Evolutionary conservation across 2,888 invertebrate species (phyloP), one percentile per base, ranked within the genome.

Genomic region (Drosophila mimetica): DNA sequence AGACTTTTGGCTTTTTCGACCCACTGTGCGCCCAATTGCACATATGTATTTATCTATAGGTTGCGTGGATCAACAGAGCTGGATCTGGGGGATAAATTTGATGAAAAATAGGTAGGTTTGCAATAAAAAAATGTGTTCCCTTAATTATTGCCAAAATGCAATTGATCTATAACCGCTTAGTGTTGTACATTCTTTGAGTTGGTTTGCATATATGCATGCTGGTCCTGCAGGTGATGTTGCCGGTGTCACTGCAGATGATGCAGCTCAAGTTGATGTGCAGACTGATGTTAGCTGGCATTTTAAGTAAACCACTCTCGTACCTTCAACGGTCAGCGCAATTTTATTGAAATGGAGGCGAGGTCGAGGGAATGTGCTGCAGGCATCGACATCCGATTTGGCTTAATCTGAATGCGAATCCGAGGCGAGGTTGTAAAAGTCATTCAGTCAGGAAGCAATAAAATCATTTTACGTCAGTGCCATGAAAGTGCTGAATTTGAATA

Each of bases 401-500:
- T 81, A 84, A 82, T 82, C 85, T 72, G 59, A 85, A 81, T 80
- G 76, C 71, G 73, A 64, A 52, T 53, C 54, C 50, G 61, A 81
- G 75, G 72, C 79, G 78, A 78, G 76, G 80, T 84, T 84, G 81
- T 84, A 81, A 81, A 81, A 81, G 81, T 81, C 85, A 81, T 81
- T 81, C 81, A 81, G 84, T 84, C 81, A 81, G 84, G 84, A 84
- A 83, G 84, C 81, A 84, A 84, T 84, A 84, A 84, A 84, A 86
- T 86, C 77, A 86, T 84, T 84, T 84, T 84, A 84, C 86, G 84
- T 81, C 84, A 84, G 74, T 86, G 84, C 83, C 77, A 84, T 79
- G 86, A 83, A 84, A 84, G 77, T 83, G 86, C 86, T 84, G 86
- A 86, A 84, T 84, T 84, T 84, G 84, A 86, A 84, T 84, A 84